Conservation (phyloP, 2,113 vertebrate genomes). For the Atlantisia rogersi region DNA sequence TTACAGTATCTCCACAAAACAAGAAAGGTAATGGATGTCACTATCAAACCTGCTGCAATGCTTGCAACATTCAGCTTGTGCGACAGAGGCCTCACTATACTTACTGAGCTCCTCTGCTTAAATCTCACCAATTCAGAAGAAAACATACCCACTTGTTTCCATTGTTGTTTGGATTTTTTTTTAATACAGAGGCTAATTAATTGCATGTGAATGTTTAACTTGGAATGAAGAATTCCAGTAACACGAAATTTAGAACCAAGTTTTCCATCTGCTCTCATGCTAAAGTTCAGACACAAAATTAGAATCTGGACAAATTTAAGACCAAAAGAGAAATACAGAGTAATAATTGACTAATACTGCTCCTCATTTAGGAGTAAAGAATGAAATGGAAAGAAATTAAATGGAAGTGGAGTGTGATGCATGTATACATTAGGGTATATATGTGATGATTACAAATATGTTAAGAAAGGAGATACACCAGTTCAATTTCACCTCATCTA, state of each 20-base stretch:
- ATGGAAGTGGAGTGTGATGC: neutral
- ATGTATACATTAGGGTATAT: neutral
- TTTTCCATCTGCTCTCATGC: neutral
- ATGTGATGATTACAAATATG: neutral
- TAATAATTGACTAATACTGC: neutral
- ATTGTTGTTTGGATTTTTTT: neutral
- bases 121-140: neutral
- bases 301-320: neutral
- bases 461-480: neutral
- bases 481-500: neutral
- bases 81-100: neutral
- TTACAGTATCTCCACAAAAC: neutral
- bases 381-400: neutral
- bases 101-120: neutral
- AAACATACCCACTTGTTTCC: neutral
- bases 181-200: neutral
- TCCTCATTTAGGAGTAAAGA: neutral
- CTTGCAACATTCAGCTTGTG: neutral
- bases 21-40: neutral
- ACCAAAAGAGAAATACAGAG: neutral
- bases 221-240: neutral
- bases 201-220: neutral
- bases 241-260: neutral
- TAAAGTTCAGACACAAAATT: neutral
- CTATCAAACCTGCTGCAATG: neutral